Base-by-base conservation (phyloP, 2,888 invertebrate species). In the Drosophila putrida region DNA sequence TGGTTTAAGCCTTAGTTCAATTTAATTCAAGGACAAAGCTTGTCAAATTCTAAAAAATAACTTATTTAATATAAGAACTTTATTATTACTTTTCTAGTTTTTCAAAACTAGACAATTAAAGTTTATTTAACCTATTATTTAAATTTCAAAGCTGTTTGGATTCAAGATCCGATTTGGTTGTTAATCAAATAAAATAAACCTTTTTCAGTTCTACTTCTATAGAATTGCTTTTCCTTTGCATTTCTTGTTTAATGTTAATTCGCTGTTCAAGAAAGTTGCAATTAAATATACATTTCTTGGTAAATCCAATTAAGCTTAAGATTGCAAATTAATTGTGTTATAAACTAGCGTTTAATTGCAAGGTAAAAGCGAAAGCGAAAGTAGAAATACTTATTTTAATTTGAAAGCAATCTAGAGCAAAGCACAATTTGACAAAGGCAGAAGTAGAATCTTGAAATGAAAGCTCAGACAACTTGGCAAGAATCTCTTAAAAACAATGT, bases 291-390 rank as follows among this genome's bases (percentile, higher is more conserved):
- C 13, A 38, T 13, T 51, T 38, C 51, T 13, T 10, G 6, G 51
- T 13, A 51, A 51, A 55, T 55, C 4, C 25, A 43, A 43, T 55
- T 55, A 43, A n/a, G 13, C 4, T 13, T 9, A 4, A 35, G 54
- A 55, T 55, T 55, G 25, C 33, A 33, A 35, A 25, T 27, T 43
- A 55, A 55, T 43, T 55, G 43, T 35, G 13, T 55, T 55, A 25
- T n/a, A 9, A 41, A 41, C 39, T 31, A 28, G 4, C 28, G 28
- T 31, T 53, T 41, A 41, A 54, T 31, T 54, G 31, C 43, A 10
- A n/a, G 10, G 2, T n/a, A n/a, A 54, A 8, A 11, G 53, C 10
- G 5, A 54, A 8, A 11, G 53, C 10, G 5, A 4, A 27, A 38
- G n/a, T 8, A 27, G n/a, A n/a, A 41, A 31, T 44, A 25, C 33